These are phyloP conservation scores for Heterodera filipjevi DNA, from an alignment of 2,888 invertebrate species.

Conservation along the genomic window DNA sequence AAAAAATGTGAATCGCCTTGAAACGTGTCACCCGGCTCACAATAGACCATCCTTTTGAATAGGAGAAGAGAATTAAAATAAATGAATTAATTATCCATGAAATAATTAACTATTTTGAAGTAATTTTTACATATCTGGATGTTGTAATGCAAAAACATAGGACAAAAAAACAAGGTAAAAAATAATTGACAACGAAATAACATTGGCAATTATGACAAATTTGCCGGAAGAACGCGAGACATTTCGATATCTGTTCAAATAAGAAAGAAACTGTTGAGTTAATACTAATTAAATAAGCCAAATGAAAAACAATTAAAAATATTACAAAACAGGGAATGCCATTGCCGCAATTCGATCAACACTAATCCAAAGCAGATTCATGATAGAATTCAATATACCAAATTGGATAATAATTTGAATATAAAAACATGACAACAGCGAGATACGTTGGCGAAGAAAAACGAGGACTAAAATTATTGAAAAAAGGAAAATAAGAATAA, in stretches of 20 bases:
- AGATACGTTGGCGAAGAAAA: conserved; percentile 13
- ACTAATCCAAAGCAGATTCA: conserved; percentile 18
- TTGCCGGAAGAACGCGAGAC: not conserved
- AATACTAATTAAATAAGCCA: too few relatives aligned
- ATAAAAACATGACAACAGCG: conserved; percentile 1
- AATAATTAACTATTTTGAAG: not conserved
- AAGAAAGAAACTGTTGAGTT: not conserved
- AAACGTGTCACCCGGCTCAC: conserved; percentile 17
- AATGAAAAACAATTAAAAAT: not conserved
- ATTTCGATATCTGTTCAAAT: conserved; percentile 5
- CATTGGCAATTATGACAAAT: not conserved
- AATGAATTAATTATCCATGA: not conserved
- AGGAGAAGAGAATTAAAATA: not conserved
- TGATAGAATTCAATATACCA: not conserved
- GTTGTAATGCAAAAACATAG: not conserved
- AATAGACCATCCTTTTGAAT: conserved; percentile 11
- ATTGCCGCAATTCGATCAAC: conserved; percentile 15
- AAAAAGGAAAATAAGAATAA: not conserved
- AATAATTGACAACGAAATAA: not conserved
- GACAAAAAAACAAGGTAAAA: not conserved
- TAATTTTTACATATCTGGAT: conserved; percentile 23
- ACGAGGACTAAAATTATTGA: not conserved
- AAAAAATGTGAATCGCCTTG: conserved; percentile 10
- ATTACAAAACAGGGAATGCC: conserved; percentile 15
- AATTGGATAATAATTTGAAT: not conserved